Base-by-base conservation (phyloP, 2,797 vertebrate genomes). In the Sebastes miniatus region DNA sequence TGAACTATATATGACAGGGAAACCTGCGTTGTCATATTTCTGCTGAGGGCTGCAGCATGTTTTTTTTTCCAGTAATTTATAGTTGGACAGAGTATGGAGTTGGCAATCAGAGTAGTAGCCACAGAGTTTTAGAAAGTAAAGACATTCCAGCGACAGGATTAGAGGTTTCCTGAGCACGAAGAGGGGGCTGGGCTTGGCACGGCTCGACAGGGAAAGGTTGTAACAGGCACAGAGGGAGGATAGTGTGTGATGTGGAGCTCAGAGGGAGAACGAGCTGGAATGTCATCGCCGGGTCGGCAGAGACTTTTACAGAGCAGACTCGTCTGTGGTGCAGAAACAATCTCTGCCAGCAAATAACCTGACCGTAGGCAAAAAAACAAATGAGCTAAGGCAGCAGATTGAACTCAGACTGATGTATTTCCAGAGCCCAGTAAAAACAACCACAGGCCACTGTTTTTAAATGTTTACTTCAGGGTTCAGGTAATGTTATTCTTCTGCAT, bases 211-310 rank as follows among this genome's bases (percentile, higher is more conserved):
- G 47, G 76, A 61, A 78, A 81, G 74, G 79, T 71, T 87, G 74
- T 88, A 83, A 88, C 71, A 81, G 88, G 77, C 86, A 68, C 88
- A 72, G 76, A 76, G 89, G 86, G 88, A 90, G 87, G 81, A 86
- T 76, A 63, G 86, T 74, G 81, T 88, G 82, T 66, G 70, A 90
- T 79, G 69, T 61, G 69, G 64, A 81, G 81, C 83, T 82, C 82
- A 69, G 71, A 57, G 75, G 79, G 70, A 87, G 75, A 83, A 82
- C 56, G 32, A 83, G 81, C 77, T 32, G 71, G 83, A 81, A 83
- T 69, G 88, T 76, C 76, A 77, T 36, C 20, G 24, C 13, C 20
- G 24, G 85, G 85, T 85, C 62, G 57, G 69, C 31, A 6, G 69
- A 87, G 73, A 78, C 47, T 72, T 88, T 88, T 76, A 85, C 73